Evolutionary conservation across 1,140 invertebrate species (phyloP).

Genomic region (Achatina immaculata): DNA sequence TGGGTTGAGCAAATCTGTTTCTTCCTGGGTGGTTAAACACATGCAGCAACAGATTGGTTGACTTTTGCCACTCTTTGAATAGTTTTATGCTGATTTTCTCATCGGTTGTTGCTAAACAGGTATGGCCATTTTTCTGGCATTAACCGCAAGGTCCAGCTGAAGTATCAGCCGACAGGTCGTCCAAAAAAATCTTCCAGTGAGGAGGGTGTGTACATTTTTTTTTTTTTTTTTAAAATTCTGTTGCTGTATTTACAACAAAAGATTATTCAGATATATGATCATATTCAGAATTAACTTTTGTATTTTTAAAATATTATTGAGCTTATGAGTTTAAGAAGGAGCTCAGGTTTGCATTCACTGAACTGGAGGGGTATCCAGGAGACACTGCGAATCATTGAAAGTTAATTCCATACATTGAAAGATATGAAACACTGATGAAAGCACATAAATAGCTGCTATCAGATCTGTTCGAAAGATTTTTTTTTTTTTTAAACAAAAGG

Average conservation of each 20-base stretch:
- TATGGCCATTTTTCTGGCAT: conserved; percentile 99
- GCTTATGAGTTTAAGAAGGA: too few relatives aligned
- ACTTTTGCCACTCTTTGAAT: too few relatives aligned
- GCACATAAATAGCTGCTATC: too few relatives aligned
- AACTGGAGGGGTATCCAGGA: background rate
- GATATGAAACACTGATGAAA: too few relatives aligned
- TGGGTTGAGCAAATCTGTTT: too few relatives aligned
- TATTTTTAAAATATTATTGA: background rate
- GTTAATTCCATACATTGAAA: too few relatives aligned
- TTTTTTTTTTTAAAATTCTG: background rate
- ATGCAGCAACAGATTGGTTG: too few relatives aligned
- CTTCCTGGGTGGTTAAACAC: too few relatives aligned
- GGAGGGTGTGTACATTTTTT: conserved; percentile 65
- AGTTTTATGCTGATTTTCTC: too few relatives aligned
- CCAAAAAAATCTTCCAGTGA: conserved; percentile 94
- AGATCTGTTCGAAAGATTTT: too few relatives aligned
- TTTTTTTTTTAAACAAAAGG: too few relatives aligned
- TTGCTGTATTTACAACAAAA: background rate
- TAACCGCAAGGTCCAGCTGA: conserved; percentile 99
- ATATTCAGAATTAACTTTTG: background rate
- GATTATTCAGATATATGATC: background rate
- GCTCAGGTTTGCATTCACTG: background rate
- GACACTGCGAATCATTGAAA: too few relatives aligned
- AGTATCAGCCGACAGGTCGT: conserved; percentile 96
- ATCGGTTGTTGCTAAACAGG: conserved; percentile 74